Evolutionary conservation across 2,113 vertebrate genomes (phyloP), one percentile per base, ranked within the genome.

Genomic region (Strix aluco): DNA sequence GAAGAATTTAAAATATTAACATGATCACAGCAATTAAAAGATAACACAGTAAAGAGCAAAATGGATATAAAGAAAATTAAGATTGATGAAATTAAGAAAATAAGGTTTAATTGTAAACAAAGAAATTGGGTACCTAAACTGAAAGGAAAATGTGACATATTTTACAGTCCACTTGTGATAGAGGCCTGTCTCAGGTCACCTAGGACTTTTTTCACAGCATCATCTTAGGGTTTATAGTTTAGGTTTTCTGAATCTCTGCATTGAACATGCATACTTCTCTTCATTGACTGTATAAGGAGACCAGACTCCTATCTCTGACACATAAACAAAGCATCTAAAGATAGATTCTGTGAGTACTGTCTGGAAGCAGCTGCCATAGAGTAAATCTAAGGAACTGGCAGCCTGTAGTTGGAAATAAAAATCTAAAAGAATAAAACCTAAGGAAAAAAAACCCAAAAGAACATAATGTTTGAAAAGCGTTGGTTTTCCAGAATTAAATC

Each of bases 381-480:
- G 58, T 59, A 86, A 67, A 78, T 69, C 54, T 78, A 54, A 73
- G 65, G 36, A 88, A 73, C 44, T 65, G 62, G 13, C 47, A 94
- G 62, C 15, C 27, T 70, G n/a, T 57, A 80, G 18, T 4, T 87
- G 52, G 27, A 75, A 96, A 91, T 26, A 67, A 86, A 80, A 77
- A 77, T 21, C 13, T 23, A 30, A 67, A 74, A 58, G 21, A 94
- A 74, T 11, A 83, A 78, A 86, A 70, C 6, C 9, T 40, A 54
- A 0, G 1, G 7, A 32, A 62, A 23, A 42, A 55, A 55, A 20
- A 0, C 1, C 36, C 34, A 20, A 42, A 80, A 57, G 2, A 80
- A 71, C 25, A 54, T 17, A 74, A 85, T n/a, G 5, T 7, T 52
- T 69, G 8, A 29, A 55, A 86, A 84, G 5, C 22, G 38, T 34